These are phyloP conservation scores for Melanotus villosus DNA, from an alignment of 2,888 invertebrate species.

Conservation along the genomic window DNA sequence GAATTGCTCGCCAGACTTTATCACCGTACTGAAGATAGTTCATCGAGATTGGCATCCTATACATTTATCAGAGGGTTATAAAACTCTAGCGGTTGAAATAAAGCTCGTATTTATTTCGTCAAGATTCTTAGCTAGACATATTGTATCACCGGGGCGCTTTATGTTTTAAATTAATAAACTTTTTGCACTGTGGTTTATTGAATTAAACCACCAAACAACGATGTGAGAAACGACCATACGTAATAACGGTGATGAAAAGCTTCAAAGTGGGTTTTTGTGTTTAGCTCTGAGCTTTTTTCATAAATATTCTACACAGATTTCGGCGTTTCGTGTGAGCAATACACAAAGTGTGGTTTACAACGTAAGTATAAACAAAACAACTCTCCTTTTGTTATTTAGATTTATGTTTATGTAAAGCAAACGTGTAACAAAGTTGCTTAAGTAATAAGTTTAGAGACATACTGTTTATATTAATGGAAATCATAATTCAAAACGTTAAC, in stretches of 20 bases:
- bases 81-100: too few species aligned
- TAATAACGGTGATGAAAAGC: conserved; percentile 3
- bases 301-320: conserved; percentile 1
- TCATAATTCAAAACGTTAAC: too few species aligned
- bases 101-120: too few species aligned
- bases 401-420: too few species aligned
- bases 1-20: background rate
- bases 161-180: conserved; percentile 1
- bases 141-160: background rate
- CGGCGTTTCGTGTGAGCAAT: too few species aligned
- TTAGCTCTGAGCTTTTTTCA: conserved; percentile 8
- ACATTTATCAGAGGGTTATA: too few species aligned
- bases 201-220: conserved; percentile 10
- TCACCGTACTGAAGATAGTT: background rate
- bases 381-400: too few species aligned
- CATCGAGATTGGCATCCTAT: background rate
- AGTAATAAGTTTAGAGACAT: too few species aligned
- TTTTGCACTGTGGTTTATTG: background rate
- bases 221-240: background rate
- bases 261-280: conserved; percentile 14
- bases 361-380: too few species aligned
- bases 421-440: too few species aligned
- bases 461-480: too few species aligned
- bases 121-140: background rate
- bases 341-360: too few species aligned